Evolutionary conservation across 2,113 vertebrate genomes (phyloP).

Genomic region (Girardinichthys multiradiatus): DNA sequence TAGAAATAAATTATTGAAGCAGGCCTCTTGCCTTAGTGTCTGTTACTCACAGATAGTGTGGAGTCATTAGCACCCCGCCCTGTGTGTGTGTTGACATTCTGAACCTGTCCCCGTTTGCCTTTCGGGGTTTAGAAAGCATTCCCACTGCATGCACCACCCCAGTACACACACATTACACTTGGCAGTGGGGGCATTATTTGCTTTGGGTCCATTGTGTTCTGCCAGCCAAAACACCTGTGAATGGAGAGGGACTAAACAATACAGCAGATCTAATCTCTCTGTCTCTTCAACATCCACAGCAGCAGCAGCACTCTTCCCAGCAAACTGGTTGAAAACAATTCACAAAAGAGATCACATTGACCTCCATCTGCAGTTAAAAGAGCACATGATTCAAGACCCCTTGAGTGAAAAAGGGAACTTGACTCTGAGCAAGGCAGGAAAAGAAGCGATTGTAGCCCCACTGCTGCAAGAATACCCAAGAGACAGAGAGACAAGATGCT

Average conservation of each 20-base stretch:
- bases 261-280: constrained; percentile 52
- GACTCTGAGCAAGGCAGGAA: constrained; percentile 43
- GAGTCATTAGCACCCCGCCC: constrained; percentile 36
- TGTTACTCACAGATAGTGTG: constrained; percentile 55
- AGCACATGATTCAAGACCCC: constrained; percentile 56
- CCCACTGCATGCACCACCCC: constrained; percentile 8
- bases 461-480: constrained; percentile 32
- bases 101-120: constrained; percentile 46
- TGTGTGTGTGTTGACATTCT: constrained; percentile 34
- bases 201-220: constrained; percentile 47
- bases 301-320: constrained; percentile 13
- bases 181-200: constrained; percentile 46
- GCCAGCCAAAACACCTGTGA: constrained; percentile 40
- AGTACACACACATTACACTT: constrained; percentile 28
- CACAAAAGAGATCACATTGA: constrained; percentile 32
- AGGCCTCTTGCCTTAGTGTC: constrained; percentile 19
- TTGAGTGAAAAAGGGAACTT: constrained; percentile 48
- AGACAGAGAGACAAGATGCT: constrained; percentile 69
- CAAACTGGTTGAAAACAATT: constrained; percentile 3
- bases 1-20: constrained; percentile 3
- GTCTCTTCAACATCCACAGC: constrained; percentile 32
- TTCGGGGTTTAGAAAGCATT: constrained; percentile 53
- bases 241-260: constrained; percentile 47
- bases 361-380: constrained; percentile 34
- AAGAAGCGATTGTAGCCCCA: constrained; percentile 29